phyloP scores from a whole-genome alignment of 2,888 invertebrate species.

The Acrobeloides nanus region DNA sequence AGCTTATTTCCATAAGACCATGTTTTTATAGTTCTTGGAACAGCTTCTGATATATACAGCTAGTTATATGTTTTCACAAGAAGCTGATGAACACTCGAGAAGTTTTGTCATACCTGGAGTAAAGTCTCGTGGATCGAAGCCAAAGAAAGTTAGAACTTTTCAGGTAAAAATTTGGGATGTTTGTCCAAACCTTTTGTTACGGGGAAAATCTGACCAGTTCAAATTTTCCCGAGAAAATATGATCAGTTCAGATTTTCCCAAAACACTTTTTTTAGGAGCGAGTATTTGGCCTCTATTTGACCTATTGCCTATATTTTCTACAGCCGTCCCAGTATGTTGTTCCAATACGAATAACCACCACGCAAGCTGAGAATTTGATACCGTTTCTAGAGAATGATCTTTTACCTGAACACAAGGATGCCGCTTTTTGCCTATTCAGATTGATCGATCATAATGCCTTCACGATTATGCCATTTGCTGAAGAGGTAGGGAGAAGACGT shows the following conservation, averaged over 20 bases:
- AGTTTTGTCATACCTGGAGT: not conserved
- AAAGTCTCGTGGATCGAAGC: too few relatives aligned
- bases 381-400: constrained; percentile 10
- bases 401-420: constrained; percentile 17
- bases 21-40: constrained; percentile 9
- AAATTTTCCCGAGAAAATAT: too few relatives aligned
- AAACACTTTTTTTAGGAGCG: constrained; percentile 2
- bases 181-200: too few relatives aligned
- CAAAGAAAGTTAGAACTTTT: too few relatives aligned
- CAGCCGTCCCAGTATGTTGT: constrained; percentile 20
- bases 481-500: too few relatives aligned
- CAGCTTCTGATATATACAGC: constrained; percentile 3
- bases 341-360: constrained; percentile 11
- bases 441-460: constrained; percentile 15
- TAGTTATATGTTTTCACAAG: constrained; percentile 8
- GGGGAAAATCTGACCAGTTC: too few relatives aligned
- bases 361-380: constrained; percentile 12
- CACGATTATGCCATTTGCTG: constrained; percentile 14
- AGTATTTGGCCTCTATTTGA: constrained; percentile 7
- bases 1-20: not conserved
- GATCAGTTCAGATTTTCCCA: not conserved
- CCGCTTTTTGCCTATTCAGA: constrained; percentile 17
- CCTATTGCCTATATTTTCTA: constrained; percentile 16
- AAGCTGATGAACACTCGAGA: not conserved
- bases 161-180: too few relatives aligned